Conservation (phyloP, 1,140 invertebrate genomes). For the Cyphomyrmex costatus region DNA sequence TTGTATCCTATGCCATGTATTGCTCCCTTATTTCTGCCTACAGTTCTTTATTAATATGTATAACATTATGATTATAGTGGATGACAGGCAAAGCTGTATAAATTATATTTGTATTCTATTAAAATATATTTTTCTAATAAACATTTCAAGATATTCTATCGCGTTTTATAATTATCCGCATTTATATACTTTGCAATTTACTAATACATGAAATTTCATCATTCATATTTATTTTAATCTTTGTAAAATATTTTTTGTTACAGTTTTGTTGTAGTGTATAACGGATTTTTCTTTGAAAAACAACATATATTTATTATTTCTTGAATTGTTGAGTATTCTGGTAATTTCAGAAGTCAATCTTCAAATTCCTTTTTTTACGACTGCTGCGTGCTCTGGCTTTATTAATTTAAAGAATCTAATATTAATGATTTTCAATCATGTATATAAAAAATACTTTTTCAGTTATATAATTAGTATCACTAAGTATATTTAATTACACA, state of each 20-base stretch:
- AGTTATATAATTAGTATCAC: not conserved
- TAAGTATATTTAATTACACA: not conserved
- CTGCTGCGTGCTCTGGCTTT: slow-evolving; percentile 30
- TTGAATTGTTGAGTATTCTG: not conserved
- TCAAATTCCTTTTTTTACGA: slow-evolving; percentile 5
- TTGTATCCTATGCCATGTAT: not conserved
- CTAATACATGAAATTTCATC: not conserved
- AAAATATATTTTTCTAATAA: slow-evolving; percentile 77
- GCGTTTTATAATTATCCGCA: slow-evolving; percentile 14
- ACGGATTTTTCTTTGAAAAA: not conserved
- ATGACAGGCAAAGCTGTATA: slow-evolving; percentile 51
- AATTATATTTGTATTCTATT: slow-evolving; percentile 68
- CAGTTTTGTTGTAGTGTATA: not conserved
- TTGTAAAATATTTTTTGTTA: slow-evolving; percentile 30
- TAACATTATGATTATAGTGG: slow-evolving; percentile 19
- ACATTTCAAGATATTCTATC: slow-evolving; percentile 42
- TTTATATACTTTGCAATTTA: not conserved
- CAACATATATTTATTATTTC: not conserved
- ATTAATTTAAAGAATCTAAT: slow-evolving; percentile 1
- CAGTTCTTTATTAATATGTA: slow-evolving; percentile 44
- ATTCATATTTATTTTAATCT: not conserved
- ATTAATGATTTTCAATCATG: not conserved
- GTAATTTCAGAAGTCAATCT: not conserved
- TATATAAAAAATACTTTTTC: slow-evolving; percentile 3
- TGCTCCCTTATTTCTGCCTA: not conserved